These are phyloP conservation scores for Polydrusus pterygomalis DNA, from an alignment of 2,888 invertebrate species.

Conservation along the genomic window DNA sequence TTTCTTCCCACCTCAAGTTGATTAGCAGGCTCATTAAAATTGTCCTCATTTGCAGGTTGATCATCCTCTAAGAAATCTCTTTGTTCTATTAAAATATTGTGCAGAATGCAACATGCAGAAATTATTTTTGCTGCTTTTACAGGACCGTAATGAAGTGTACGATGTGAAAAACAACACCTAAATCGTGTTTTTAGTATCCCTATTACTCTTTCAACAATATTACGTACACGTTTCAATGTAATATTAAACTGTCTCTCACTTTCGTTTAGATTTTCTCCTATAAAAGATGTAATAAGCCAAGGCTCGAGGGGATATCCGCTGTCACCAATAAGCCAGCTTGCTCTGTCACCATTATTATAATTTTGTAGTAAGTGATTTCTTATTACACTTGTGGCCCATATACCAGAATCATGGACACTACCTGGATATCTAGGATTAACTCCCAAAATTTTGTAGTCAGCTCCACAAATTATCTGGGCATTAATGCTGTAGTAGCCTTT, in stretches of 20 bases:
- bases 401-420: slow-evolving; percentile 18
- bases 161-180: slow-evolving; percentile 18
- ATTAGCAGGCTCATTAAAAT: not conserved
- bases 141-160: slow-evolving; percentile 12
- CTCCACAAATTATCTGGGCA: slow-evolving; percentile 30
- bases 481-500: slow-evolving; percentile 33
- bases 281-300: slow-evolving; percentile 16
- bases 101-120: slow-evolving; percentile 3
- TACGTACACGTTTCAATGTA: slow-evolving; percentile 4
- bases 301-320: slow-evolving; percentile 13
- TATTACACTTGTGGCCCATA: slow-evolving; percentile 20
- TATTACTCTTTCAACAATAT: slow-evolving; percentile 15
- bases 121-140: slow-evolving; percentile 18
- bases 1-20: not conserved
- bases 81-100: slow-evolving; percentile 14
- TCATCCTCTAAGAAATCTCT: slow-evolving; percentile 2
- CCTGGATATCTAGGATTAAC: slow-evolving; percentile 31
- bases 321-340: slow-evolving; percentile 17
- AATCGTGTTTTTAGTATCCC: slow-evolving; percentile 10
- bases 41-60: not conserved
- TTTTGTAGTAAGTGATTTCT: slow-evolving; percentile 3
- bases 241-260: not conserved
- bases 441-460: slow-evolving; percentile 25
- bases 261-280: slow-evolving; percentile 7
- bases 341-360: slow-evolving; percentile 15